Evolutionary conservation across 2,113 vertebrate species (phyloP).

Genomic region (Boulengeromyrus knoepffleri): DNA sequence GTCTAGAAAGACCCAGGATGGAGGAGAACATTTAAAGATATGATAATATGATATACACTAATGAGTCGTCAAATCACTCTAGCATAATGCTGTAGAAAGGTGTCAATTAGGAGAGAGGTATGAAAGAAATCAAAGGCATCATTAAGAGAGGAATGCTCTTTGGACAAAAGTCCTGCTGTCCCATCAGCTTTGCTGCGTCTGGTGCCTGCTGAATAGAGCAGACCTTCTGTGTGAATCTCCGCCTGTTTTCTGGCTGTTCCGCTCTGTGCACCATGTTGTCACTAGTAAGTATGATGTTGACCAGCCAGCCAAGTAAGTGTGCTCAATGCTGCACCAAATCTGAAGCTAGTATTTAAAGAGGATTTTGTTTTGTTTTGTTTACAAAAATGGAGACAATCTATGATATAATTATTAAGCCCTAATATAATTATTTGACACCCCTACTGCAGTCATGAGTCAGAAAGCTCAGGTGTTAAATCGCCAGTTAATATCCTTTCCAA

Average conservation of each 20-base stretch:
- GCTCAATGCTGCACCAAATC: neutral
- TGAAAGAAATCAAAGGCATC: neutral
- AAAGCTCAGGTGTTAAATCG: constrained; percentile 13
- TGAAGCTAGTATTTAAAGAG: neutral
- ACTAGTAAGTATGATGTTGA: neutral
- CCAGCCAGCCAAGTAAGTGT: neutral
- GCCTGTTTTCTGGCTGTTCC: neutral
- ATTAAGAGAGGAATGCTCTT: neutral
- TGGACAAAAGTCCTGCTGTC: neutral
- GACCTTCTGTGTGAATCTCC: neutral
- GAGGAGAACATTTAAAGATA: neutral
- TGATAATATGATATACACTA: neutral
- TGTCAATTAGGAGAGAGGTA: neutral
- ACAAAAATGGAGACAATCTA: neutral
- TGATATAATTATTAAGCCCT: neutral
- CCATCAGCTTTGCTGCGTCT: neutral
- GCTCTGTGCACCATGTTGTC: neutral
- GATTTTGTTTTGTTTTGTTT: neutral
- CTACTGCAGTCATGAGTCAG: neutral
- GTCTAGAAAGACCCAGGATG: neutral
- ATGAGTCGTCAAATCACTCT: neutral
- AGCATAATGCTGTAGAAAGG: neutral
- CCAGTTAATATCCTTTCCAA: constrained; percentile 8
- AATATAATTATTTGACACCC: neutral
- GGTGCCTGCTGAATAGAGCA: neutral